phyloP scores from a whole-genome alignment of 2,113 vertebrate genomes.

The Clupea harengus region DNA sequence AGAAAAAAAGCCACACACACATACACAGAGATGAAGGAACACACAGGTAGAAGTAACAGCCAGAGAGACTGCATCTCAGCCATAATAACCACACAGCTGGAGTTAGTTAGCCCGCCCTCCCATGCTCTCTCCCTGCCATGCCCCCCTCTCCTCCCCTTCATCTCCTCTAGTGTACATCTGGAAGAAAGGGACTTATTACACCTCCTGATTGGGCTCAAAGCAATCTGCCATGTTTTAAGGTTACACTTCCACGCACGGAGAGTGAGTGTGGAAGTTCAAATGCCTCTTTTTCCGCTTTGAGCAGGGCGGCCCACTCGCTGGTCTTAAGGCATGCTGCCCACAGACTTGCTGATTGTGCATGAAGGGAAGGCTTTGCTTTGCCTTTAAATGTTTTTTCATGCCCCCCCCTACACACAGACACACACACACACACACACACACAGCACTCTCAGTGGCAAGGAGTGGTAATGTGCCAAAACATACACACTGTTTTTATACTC shows the following conservation, averaged over 20 bases:
- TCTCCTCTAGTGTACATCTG: slow-evolving; percentile 9
- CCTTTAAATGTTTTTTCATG: background rate
- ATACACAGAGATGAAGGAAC: background rate
- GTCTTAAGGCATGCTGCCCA: background rate
- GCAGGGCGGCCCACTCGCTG: background rate
- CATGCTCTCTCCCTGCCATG: background rate
- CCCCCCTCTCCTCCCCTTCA: background rate
- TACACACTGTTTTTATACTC: background rate
- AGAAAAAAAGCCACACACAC: background rate
- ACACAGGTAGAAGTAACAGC: slow-evolving; percentile 24
- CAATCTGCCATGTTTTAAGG: slow-evolving; percentile 12
- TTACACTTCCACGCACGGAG: background rate
- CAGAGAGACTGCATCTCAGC: slow-evolving; percentile 24
- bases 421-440: too few relatives aligned
- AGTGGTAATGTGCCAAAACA: background rate
- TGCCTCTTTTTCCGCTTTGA: background rate
- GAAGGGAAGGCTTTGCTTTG: background rate
- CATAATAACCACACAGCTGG: slow-evolving; percentile 46
- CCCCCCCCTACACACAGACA: background rate
- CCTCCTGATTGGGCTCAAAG: slow-evolving; percentile 19
- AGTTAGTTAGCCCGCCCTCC: slow-evolving; percentile 25
- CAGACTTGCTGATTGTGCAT: background rate
- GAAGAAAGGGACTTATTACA: slow-evolving; percentile 33
- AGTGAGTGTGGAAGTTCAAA: background rate
- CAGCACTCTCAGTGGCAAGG: background rate